These are phyloP conservation scores for Hydrocynus forskahlii DNA, from an alignment of 2,797 vertebrate species.

Conservation along the genomic window DNA sequence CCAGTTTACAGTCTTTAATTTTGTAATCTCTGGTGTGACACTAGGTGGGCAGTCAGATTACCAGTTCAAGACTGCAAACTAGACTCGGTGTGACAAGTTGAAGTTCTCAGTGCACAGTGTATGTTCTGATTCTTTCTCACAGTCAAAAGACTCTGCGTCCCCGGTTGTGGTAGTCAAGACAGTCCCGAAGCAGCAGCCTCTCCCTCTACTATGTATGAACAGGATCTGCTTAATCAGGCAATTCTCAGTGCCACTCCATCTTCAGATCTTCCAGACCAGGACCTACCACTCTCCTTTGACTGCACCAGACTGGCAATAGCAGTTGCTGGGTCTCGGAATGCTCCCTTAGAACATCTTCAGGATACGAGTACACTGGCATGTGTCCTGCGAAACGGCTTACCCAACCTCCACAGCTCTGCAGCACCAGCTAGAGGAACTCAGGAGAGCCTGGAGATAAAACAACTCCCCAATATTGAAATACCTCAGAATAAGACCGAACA, in stretches of 20 bases:
- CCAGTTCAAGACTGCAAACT: neutral
- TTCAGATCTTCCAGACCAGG: constrained; percentile 59
- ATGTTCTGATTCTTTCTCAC: constrained; percentile 31
- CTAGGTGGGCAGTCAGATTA: neutral
- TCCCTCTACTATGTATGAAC: constrained; percentile 18
- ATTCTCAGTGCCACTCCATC: constrained; percentile 4
- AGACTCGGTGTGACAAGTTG: neutral
- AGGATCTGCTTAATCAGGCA: neutral
- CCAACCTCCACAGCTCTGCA: constrained; percentile 69
- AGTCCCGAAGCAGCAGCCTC: constrained; percentile 16
- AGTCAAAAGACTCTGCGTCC: constrained; percentile 59
- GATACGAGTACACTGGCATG: constrained; percentile 63
- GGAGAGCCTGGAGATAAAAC: neutral
- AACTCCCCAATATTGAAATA: neutral
- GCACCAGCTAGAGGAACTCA: constrained; percentile 30
- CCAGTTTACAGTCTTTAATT: neutral
- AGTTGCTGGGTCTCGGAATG: constrained; percentile 67
- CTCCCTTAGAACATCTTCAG: constrained; percentile 39
- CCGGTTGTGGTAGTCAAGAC: constrained; percentile 33
- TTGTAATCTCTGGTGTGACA: neutral
- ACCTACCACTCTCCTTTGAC: constrained; percentile 77
- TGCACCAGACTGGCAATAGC: constrained; percentile 69
- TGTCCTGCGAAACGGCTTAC: constrained; percentile 71
- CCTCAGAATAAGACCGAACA: constrained; percentile 51
- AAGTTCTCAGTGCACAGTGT: neutral